Base-by-base conservation (phyloP, 2,888 invertebrate genomes). In the Erynnis tages region DNA sequence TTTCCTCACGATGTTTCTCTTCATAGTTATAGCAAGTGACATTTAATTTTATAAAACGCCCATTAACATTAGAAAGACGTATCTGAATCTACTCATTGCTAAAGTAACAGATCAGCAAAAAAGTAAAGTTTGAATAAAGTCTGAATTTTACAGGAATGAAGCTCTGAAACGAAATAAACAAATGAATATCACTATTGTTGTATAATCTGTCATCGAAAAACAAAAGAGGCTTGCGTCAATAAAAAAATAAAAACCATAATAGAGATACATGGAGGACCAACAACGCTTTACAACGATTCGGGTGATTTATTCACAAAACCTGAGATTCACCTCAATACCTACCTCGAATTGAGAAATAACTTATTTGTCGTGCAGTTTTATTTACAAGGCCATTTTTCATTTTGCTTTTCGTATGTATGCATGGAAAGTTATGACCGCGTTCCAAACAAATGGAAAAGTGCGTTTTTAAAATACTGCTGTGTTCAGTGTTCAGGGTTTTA, bases 321-420 rank as follows among this genome's bases (percentile, higher is more conserved):
- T 49, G 49, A 49, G 49, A 32, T 30, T 29, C 49, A 17, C 40
- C 29, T 34, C 44, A 21, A 34, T 49, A 17, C 48, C 13, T 49
- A 17, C 48, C 13, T 17, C 30, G 25, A 41, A 34, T 49, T 41
- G 49, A 49, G 41, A 49, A 49, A 49, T 41, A 49, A 49, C 49
- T 49, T 49, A 49, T 49, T 49, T 49, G 49, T 41, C 49, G 23
- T 5, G 34, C 34, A 34, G 40, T 49, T 49, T 49, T 49, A 49
- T 49, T 49, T 49, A 49, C 49, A 49, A 32, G 7, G 25, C 49
- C 49, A 49, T 49, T 49, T 49, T 41, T 49, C 49, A 41, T 41
- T 25, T 27, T 21, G 30, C 16, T 32, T 48, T 49, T 49, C 40
- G 32, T 23, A 41, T 48, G 23, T 23, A 41, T 37, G 48, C n/a